Evolutionary conservation across 1,140 invertebrate genomes (phyloP).

Genomic region (Lucilia sericata): DNA sequence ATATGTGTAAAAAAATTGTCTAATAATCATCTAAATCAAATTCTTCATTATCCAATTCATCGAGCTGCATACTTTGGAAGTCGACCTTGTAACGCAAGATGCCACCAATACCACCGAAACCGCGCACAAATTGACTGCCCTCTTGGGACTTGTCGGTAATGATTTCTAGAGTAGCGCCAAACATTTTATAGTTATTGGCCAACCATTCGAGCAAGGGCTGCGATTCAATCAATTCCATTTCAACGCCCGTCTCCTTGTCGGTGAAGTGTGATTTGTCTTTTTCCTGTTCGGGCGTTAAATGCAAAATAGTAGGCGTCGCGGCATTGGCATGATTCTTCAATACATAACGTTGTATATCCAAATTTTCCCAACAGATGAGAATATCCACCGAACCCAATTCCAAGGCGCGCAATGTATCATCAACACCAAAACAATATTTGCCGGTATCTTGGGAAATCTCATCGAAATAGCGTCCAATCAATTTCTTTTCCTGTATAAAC

Average conservation of each 20-base stretch:
- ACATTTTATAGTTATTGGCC: conserved; percentile 99
- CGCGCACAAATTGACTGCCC: conserved; percentile 98
- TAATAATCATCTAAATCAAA: conserved; percentile 96
- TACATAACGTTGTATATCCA: conserved; percentile 97
- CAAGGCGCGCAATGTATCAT: conserved; percentile 95
- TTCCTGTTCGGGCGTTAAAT: conserved; percentile 96
- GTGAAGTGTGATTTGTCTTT: conserved; percentile 98
- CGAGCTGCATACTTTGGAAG: conserved; percentile 95
- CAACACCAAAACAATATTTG: conserved; percentile 99
- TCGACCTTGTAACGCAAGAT: conserved; percentile 98
- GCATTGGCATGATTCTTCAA: conserved; percentile 92
- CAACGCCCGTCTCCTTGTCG: conserved; percentile 98
- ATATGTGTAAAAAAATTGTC: conserved; percentile 59
- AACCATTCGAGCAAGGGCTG: conserved; percentile 98
- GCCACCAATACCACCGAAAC: conserved; percentile 99
- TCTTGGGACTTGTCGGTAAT: conserved; percentile 99
- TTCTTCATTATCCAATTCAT: conserved; percentile 84
- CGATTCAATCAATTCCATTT: conserved; percentile 96
- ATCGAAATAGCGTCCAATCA: conserved; percentile 99
- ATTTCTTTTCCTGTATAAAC: conserved; percentile 99
- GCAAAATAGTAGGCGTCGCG: conserved; percentile 92
- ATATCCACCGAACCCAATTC: conserved; percentile 99
- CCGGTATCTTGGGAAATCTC: conserved; percentile 99
- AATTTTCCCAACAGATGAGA: conserved; percentile 99
- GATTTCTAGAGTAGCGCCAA: conserved; percentile 99